Evolutionary conservation across 2,888 invertebrate genomes (phyloP).

Genomic region (Coenonympha glycerion): DNA sequence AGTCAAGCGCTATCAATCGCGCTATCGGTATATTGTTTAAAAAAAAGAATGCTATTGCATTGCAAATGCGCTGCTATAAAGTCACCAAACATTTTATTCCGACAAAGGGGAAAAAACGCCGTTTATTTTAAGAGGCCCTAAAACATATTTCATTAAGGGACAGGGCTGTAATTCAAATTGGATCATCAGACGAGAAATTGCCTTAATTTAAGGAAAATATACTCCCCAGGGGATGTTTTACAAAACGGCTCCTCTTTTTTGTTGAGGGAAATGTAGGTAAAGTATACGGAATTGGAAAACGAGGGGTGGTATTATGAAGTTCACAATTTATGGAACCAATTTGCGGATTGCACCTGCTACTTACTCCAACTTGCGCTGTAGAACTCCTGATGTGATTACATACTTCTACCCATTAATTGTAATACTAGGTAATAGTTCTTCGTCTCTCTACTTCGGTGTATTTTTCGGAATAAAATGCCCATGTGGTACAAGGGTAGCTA

Average conservation of each 20-base stretch:
- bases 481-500: too few species aligned
- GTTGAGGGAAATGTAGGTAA: conserved; percentile 25
- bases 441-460: too few species aligned
- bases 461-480: too few species aligned
- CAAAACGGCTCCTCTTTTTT: conserved; percentile 22
- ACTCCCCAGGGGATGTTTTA: conserved; percentile 35
- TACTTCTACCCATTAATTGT: too few species aligned
- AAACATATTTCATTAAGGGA: conserved; percentile 27
- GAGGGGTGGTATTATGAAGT: conserved; percentile 53
- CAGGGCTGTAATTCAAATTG: conserved; percentile 46
- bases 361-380: conserved; percentile 21
- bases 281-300: conserved; percentile 49
- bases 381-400: conserved; percentile 16
- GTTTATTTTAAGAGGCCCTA: conserved; percentile 13
- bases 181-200: conserved; percentile 49
- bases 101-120: conserved; percentile 5
- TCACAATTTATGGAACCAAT: conserved; percentile 53
- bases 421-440: too few species aligned
- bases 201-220: conserved; percentile 49
- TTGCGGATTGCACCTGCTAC: conserved; percentile 50
- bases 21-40: too few species aligned
- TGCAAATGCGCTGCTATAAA: background rate
- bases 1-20: too few species aligned
- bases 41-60: background rate
- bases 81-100: background rate